Evolutionary conservation across 2,113 vertebrate genomes (phyloP).

Genomic region (Rafetus swinhoei): DNA sequence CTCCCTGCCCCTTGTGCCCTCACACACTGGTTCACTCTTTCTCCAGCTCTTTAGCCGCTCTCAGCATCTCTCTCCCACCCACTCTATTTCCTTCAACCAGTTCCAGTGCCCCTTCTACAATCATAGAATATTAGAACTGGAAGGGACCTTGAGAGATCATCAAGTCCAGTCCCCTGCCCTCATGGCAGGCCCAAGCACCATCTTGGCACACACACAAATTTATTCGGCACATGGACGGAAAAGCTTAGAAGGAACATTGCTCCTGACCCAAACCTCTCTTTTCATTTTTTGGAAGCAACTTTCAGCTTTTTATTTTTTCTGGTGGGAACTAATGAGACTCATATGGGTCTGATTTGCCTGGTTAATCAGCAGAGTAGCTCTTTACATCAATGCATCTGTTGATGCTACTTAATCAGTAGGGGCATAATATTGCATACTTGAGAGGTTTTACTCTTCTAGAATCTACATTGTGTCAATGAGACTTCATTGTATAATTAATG

Average conservation of each 20-base stretch:
- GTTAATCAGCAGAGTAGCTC: slow-evolving; percentile 7
- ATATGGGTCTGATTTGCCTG: not conserved
- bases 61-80: not conserved
- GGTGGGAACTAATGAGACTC: not conserved
- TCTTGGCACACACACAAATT: no score
- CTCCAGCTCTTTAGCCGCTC: not conserved
- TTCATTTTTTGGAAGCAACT: not conserved
- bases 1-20: not conserved
- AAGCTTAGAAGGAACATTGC: not conserved
- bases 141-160: no score
- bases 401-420: slow-evolving; percentile 5
- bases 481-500: not conserved
- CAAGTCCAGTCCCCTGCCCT: no score
- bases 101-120: not conserved
- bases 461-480: not conserved
- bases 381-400: fast-evolving
- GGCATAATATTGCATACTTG: not conserved
- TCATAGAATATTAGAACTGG: no score
- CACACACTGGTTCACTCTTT: not conserved
- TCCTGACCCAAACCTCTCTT: not conserved
- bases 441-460: not conserved
- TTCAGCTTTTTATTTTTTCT: not conserved
- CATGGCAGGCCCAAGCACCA: no score
- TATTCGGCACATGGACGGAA: no score
- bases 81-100: not conserved